These are phyloP conservation scores for Epizoanthus stellaris DNA, from an alignment of 92 coral and sea anemone species.

Conservation along the genomic window DNA sequence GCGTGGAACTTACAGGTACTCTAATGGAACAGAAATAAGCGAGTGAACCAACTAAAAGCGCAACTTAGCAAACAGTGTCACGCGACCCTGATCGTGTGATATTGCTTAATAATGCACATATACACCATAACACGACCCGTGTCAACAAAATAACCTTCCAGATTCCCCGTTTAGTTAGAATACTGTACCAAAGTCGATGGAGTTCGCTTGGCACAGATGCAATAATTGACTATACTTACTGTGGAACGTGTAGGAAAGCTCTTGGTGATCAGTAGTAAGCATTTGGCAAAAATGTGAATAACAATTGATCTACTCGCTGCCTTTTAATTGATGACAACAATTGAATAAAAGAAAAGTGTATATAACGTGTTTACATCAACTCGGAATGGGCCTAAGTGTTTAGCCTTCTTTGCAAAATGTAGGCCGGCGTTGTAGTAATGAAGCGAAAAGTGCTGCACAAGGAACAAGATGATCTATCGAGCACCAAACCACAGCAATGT, in stretches of 20 bases:
- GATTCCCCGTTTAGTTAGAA: not conserved
- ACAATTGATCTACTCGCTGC: not conserved
- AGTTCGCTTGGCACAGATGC: not conserved
- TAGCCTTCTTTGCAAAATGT: not conserved
- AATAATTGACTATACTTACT: not conserved
- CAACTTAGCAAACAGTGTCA: not conserved
- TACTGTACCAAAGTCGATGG: conserved; percentile 13
- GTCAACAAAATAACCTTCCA: not conserved
- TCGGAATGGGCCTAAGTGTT: not conserved
- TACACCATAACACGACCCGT: not conserved
- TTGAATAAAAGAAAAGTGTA: not conserved
- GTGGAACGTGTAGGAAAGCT: not conserved
- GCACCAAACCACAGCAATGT: not conserved
- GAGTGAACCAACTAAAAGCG: not conserved
- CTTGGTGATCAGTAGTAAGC: not conserved
- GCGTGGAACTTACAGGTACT: conserved; percentile 37
- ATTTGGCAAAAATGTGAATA: not conserved
- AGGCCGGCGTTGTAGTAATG: not conserved
- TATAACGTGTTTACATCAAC: not conserved
- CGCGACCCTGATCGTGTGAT: conserved; percentile 15
- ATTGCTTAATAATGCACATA: conserved; percentile 33
- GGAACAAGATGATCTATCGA: not conserved
- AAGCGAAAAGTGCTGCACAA: not conserved
- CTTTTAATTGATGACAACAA: conserved; percentile 14
- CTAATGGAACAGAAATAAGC: conserved; percentile 18